These are phyloP conservation scores for Drosophila meridiana DNA, from an alignment of 2,888 invertebrate genomes.

Conservation along the genomic window DNA sequence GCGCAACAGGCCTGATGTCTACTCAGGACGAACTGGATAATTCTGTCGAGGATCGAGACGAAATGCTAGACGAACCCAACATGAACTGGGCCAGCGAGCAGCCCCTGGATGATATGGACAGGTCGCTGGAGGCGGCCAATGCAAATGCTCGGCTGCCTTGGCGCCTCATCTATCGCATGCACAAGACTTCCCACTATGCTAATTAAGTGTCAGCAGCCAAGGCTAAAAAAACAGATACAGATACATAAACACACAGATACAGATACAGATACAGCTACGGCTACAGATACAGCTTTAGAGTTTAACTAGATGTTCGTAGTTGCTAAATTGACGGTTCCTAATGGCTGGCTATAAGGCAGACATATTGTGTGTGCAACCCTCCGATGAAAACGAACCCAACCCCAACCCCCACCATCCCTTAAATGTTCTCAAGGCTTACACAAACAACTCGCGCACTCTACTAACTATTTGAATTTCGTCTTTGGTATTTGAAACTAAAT, in stretches of 20 bases:
- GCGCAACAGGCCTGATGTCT: slow-evolving; percentile 41
- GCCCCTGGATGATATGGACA: slow-evolving; percentile 29
- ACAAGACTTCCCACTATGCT: slow-evolving; percentile 78
- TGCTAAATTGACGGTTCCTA: slow-evolving; percentile 75
- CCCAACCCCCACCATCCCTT: slow-evolving; percentile 5
- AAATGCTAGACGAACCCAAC: slow-evolving; percentile 42
- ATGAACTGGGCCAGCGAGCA: slow-evolving; percentile 53
- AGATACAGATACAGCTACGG: slow-evolving; percentile 13
- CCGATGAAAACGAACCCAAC: slow-evolving; percentile 26
- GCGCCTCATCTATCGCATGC: slow-evolving; percentile 82
- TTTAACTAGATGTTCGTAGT: slow-evolving; percentile 50
- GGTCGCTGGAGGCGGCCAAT: slow-evolving; percentile 33
- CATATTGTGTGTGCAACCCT: slow-evolving; percentile 68
- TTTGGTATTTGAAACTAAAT: slow-evolving; percentile 46
- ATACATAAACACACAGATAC: slow-evolving; percentile 30
- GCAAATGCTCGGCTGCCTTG: slow-evolving; percentile 74
- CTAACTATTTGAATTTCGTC: slow-evolving; percentile 31
- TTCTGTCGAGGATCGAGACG: slow-evolving; percentile 23
- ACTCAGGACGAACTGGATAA: slow-evolving; percentile 20
- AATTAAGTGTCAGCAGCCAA: slow-evolving; percentile 57
- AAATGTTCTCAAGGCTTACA: slow-evolving; percentile 35
- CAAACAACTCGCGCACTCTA: slow-evolving; percentile 15
- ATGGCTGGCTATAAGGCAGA: slow-evolving; percentile 72
- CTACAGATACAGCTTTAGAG: slow-evolving; percentile 28
- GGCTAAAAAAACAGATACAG: slow-evolving; percentile 28